Conservation (phyloP, 2,888 invertebrate genomes). For the Endotricha flammealis region DNA sequence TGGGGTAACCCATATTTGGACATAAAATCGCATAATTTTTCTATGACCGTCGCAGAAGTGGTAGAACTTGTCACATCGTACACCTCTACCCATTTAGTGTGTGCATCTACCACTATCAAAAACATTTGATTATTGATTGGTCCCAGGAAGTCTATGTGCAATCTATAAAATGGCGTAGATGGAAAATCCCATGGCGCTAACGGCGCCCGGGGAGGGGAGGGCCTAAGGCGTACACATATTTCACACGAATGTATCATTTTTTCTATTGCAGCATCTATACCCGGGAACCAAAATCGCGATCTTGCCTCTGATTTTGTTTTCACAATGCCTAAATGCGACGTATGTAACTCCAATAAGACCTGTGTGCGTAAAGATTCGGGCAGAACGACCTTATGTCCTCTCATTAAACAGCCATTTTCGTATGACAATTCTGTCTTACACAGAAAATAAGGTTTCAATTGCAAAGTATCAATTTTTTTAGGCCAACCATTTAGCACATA, state of each 20-base stretch:
- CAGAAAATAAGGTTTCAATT: too few relatives aligned
- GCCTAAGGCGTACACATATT: conserved; percentile 10
- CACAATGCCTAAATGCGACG: conserved; percentile 25
- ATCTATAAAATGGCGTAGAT: conserved; percentile 16
- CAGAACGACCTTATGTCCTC: conserved; percentile 25
- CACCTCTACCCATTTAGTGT: conserved; percentile 24
- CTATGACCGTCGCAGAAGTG: conserved; percentile 16
- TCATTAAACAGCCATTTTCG: too few relatives aligned
- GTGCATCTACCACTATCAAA: conserved; percentile 21
- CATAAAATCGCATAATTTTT: conserved; percentile 23
- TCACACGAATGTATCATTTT: conserved; percentile 14
- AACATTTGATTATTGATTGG: conserved; percentile 17
- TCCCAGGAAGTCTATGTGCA: conserved; percentile 25
- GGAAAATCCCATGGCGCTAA: conserved; percentile 19
- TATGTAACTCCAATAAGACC: conserved; percentile 19
- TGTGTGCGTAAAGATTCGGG: conserved; percentile 14
- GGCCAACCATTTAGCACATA: too few relatives aligned
- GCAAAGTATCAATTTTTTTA: too few relatives aligned
- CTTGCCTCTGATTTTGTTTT: conserved; percentile 26
- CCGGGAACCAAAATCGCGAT: conserved; percentile 23
- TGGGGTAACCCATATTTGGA: conserved; percentile 23
- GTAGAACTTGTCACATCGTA: conserved; percentile 17
- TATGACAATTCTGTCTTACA: too few relatives aligned
- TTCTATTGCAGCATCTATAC: conserved; percentile 16
- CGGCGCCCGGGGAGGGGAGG: conserved; percentile 17